phyloP scores from a whole-genome alignment of 2,113 vertebrate species.

The Bambusicola thoracicus region DNA sequence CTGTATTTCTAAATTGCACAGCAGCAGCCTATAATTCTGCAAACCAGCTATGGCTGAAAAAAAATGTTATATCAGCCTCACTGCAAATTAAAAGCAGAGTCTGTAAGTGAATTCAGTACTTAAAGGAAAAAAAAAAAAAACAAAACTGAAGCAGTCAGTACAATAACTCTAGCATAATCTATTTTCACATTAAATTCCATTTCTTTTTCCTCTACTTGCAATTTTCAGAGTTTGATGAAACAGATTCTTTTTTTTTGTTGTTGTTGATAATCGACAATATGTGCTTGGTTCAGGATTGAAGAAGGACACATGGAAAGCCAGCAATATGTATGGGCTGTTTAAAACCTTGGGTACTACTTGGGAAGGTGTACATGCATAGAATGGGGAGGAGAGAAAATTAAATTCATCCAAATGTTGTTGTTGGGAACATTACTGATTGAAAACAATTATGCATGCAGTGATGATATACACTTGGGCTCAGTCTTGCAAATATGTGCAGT shows the following conservation, averaged over 20 bases:
- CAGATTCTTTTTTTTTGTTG: neutral
- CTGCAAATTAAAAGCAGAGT: conserved; percentile 22
- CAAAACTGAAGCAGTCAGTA: neutral
- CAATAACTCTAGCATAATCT: neutral
- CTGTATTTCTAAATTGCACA: conserved; percentile 23
- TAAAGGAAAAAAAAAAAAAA: neutral
- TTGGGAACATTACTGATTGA: neutral
- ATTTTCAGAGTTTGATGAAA: conserved; percentile 51
- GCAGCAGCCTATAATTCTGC: conserved; percentile 32
- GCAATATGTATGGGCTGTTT: neutral
- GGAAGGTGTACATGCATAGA: neutral
- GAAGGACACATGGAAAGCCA: neutral
- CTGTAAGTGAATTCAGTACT: neutral
- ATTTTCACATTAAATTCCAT: conserved; percentile 52
- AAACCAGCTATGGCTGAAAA: rapidly evolving
- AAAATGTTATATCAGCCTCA: conserved; percentile 16
- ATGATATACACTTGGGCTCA: neutral
- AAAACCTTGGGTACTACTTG: neutral
- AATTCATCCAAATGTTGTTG: neutral
- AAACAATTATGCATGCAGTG: neutral
- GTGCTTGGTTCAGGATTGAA: neutral
- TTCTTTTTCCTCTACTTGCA: conserved; percentile 13
- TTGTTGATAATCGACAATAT: conserved; percentile 21
- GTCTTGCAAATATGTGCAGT: neutral
- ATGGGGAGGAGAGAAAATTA: neutral